Percentiles rank a stretch among this genome's conserved stretches.
phyloP scores from a whole-genome alignment of 2,888 invertebrate species.

The Dendrolimus pini region DNA sequence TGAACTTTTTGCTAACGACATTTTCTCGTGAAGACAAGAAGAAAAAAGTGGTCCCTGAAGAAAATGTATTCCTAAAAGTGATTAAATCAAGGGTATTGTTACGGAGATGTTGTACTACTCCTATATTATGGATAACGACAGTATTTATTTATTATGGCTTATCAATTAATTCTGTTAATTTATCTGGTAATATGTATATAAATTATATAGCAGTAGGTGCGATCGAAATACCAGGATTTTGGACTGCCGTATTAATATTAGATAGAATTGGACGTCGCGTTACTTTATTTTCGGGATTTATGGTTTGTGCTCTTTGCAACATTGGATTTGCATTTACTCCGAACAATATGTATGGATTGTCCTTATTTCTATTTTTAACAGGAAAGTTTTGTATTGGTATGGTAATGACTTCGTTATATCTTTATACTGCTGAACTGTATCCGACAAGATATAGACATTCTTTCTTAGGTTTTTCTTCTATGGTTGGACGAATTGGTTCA shows the following conservation, averaged over 20 bases:
- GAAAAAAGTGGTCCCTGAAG: constrained; percentile 20
- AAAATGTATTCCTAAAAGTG: constrained; percentile 50
- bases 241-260: constrained; percentile 78
- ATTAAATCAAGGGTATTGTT: constrained; percentile 72
- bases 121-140: constrained; percentile 87
- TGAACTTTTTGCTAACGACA: constrained; percentile 47
- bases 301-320: constrained; percentile 68
- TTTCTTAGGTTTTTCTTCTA: constrained; percentile 81
- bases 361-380: constrained; percentile 68
- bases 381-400: constrained; percentile 81
- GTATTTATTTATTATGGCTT: constrained; percentile 88
- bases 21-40: constrained; percentile 35
- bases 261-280: constrained; percentile 76
- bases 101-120: constrained; percentile 80
- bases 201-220: constrained; percentile 82
- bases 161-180: constrained; percentile 83
- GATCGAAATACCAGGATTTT: constrained; percentile 84
- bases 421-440: constrained; percentile 83
- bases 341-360: constrained; percentile 35
- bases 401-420: constrained; percentile 80
- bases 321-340: constrained; percentile 71
- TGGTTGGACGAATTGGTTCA: constrained; percentile 83
- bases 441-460: constrained; percentile 83
- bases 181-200: constrained; percentile 84
- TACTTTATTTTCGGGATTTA: constrained; percentile 50